phyloP scores from a whole-genome alignment of 2,113 vertebrate species.

The Macaca fascicularis region DNA sequence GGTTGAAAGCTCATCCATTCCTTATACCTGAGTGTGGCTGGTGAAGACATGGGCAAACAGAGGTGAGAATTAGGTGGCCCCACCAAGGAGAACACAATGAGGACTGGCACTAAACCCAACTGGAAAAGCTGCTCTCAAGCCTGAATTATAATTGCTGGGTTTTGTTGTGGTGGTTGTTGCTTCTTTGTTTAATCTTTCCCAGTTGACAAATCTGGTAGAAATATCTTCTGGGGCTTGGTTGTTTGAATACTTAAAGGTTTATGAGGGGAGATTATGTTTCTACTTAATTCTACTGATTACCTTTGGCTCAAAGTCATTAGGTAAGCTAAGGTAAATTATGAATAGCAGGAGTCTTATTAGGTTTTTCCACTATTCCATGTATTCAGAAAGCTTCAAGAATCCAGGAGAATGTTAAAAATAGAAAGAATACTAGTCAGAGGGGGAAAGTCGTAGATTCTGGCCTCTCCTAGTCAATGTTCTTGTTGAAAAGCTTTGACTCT shows the following conservation, averaged over 20 bases:
- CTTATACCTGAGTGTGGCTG: neutral
- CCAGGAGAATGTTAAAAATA: neutral
- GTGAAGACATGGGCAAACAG: neutral
- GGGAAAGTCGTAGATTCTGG: neutral
- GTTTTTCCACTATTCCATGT: neutral
- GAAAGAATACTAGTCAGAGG: neutral
- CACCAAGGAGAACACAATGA: neutral
- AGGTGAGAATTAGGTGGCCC: neutral
- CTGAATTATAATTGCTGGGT: neutral
- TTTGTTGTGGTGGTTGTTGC: neutral
- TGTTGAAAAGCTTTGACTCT: neutral
- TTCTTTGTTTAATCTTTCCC: neutral
- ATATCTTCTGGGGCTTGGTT: neutral
- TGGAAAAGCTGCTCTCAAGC: neutral
- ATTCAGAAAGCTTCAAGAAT: neutral
- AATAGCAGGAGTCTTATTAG: neutral
- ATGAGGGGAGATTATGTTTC: neutral
- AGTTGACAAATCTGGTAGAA: neutral
- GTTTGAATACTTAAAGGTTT: neutral
- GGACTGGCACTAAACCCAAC: neutral
- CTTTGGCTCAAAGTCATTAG: neutral
- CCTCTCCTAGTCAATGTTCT: neutral
- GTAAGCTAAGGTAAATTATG: slow-evolving; percentile 18
- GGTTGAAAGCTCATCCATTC: neutral
- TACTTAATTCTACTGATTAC: neutral